These are phyloP conservation scores for Drosophila prolongata DNA, from an alignment of 2,888 invertebrate species.

Conservation along the genomic window DNA sequence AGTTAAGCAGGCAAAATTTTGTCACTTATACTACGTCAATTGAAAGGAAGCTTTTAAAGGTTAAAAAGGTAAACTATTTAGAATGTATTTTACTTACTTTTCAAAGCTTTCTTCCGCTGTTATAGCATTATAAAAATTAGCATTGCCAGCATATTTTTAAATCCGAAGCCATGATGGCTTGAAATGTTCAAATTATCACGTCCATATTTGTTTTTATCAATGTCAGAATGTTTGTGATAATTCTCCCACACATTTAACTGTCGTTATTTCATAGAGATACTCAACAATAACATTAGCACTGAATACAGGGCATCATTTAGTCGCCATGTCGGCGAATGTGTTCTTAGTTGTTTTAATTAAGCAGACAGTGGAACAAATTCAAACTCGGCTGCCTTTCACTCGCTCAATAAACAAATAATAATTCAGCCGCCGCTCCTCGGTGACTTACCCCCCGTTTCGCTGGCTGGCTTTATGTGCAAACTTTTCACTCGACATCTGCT, in stretches of 20 bases:
- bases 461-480: constrained; percentile 49
- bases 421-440: constrained; percentile 18
- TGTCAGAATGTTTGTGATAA: not conserved
- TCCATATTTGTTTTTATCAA: constrained; percentile 3
- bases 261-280: not conserved
- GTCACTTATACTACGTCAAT: too few species aligned
- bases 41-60: too few species aligned
- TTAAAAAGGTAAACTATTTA: too few species aligned
- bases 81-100: too few species aligned
- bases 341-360: constrained; percentile 64
- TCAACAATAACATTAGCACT: too few species aligned
- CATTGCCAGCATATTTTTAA: not conserved
- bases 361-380: constrained; percentile 74
- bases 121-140: not conserved
- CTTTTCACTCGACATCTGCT: constrained; percentile 37
- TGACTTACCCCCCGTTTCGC: constrained; percentile 37
- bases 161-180: not conserved
- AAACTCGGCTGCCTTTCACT: constrained; percentile 48
- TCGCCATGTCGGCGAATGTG: constrained; percentile 11
- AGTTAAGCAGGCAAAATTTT: not conserved
- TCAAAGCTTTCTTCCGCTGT: too few species aligned
- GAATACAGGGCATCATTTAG: constrained; percentile 16
- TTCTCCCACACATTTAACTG: not conserved
- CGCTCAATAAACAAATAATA: constrained; percentile 61
- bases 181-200: constrained; percentile 14